Evolutionary conservation across 2,888 invertebrate species (phyloP), one percentile per base, ranked within the genome.

Genomic region (Notodonta ziczac): DNA sequence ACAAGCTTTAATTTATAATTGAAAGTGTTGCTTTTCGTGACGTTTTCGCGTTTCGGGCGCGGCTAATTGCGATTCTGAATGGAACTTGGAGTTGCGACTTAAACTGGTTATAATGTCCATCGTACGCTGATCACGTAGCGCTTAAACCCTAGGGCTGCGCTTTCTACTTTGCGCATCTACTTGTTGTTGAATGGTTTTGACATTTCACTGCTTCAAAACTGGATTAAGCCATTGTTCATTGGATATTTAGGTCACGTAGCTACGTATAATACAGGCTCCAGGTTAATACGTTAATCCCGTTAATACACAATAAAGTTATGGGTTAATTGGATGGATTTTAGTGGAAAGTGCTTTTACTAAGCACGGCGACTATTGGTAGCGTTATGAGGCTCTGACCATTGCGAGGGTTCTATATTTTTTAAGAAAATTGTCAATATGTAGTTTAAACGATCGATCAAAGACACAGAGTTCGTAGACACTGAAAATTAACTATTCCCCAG

Each of bases 51-150:
- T 70, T 77, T 79, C 73, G 65, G 70, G 73, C 76, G 77, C 73
- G 67, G 78, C 85, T 89, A 85, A 90, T 91, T 90, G 83, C 83
- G 75, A 90, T 91, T 90, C 90, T 75, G 86, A 81, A 83, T 87
- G 83, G 81, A 80, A 82, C 84, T 81, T 80, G 77, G 81, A 83
- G 83, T 83, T 80, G 82, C 83, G 82, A 83, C 84, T 83, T 85
- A 84, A 85, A 84, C 84, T 81, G 82, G 84, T 85, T 87, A 85
- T 83, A 80, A 87, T 83, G 85, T 79, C 82, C 79, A 72, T 73
- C 73, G 85, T 82, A 87, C 78, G 77, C 89, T 72, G 79, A 78
- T 83, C 90, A 90, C 90, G 90, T 90, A 83, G 67, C 75, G 72
- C 76, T 79, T 83, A 82, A 81, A 77, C 82, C 86, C 84, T 79